Conservation (phyloP, 2,888 invertebrate genomes). For the Ctena decussata region DNA sequence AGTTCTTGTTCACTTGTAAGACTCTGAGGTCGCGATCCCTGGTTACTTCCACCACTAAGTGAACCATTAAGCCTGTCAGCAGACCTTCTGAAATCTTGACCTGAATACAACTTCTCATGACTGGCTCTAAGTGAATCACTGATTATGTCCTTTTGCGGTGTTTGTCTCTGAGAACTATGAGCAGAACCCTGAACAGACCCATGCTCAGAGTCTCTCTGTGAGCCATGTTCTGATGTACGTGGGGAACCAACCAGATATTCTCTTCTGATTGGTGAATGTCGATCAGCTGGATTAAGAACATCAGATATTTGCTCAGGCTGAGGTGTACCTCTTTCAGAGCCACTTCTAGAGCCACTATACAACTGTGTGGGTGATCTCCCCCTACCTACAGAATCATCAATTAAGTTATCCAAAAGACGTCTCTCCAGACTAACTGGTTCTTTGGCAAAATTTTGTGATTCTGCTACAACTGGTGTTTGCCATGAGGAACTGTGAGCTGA, state of each 20-base stretch:
- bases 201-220: slow-evolving; percentile 7
- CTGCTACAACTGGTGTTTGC: slow-evolving; percentile 54
- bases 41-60: slow-evolving; percentile 31
- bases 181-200: slow-evolving; percentile 16
- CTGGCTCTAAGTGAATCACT: slow-evolving; percentile 60
- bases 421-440: slow-evolving; percentile 12
- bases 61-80: slow-evolving; percentile 33
- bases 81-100: slow-evolving; percentile 30
- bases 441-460: slow-evolving; percentile 25
- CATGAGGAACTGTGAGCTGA: slow-evolving; percentile 68
- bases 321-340: slow-evolving; percentile 58
- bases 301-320: slow-evolving; percentile 59
- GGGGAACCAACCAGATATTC: slow-evolving; percentile 58
- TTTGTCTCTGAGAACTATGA: slow-evolving; percentile 52
- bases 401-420: slow-evolving; percentile 48
- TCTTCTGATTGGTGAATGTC: slow-evolving; percentile 65
- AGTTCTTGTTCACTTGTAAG: slow-evolving; percentile 81
- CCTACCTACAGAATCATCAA: slow-evolving; percentile 39
- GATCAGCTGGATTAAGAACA: slow-evolving; percentile 67
- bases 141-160: slow-evolving; percentile 60
- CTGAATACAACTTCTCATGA: slow-evolving; percentile 68
- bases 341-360: slow-evolving; percentile 36
- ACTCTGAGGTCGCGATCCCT: slow-evolving; percentile 72
- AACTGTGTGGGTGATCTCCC: slow-evolving; percentile 20
- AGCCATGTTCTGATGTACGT: slow-evolving; percentile 28